Conservation (phyloP, 2,888 invertebrate genomes). For the Muschampia plurimacula region DNA sequence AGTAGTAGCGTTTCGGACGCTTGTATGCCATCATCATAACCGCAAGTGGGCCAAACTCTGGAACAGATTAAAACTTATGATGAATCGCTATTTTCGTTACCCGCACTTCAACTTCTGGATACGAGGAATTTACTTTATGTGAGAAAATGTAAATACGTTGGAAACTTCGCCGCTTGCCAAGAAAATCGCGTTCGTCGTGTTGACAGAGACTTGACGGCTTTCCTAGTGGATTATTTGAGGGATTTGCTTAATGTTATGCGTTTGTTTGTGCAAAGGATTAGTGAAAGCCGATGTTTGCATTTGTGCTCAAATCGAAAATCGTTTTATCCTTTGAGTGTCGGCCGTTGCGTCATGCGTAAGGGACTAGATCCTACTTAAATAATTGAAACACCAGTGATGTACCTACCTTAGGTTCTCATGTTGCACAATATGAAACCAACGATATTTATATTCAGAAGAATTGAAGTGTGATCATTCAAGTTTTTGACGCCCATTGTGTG, state of each 20-base stretch:
- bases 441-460: neutral
- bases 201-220: slow-evolving; percentile 79
- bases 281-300: slow-evolving; percentile 63
- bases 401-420: neutral
- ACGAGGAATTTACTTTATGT: slow-evolving; percentile 79
- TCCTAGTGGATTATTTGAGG: slow-evolving; percentile 79
- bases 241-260: slow-evolving; percentile 79
- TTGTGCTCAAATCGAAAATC: slow-evolving; percentile 56
- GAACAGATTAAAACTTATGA: slow-evolving; percentile 83
- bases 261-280: slow-evolving; percentile 75
- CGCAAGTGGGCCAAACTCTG: slow-evolving; percentile 75
- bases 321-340: slow-evolving; percentile 55
- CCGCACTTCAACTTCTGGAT: slow-evolving; percentile 68
- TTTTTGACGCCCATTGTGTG: too few relatives aligned
- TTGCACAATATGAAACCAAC: neutral
- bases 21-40: slow-evolving; percentile 47
- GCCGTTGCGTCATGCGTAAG: neutral
- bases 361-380: neutral
- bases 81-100: slow-evolving; percentile 79
- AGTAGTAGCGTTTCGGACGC: slow-evolving; percentile 41
- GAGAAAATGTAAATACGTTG: slow-evolving; percentile 82
- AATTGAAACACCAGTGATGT: neutral
- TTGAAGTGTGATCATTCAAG: neutral
- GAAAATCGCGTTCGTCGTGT: slow-evolving; percentile 77
- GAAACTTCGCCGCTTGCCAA: slow-evolving; percentile 71